These are phyloP conservation scores for Percopsis omiscomaycus DNA, from an alignment of 2,797 vertebrate species.

Conservation along the genomic window DNA sequence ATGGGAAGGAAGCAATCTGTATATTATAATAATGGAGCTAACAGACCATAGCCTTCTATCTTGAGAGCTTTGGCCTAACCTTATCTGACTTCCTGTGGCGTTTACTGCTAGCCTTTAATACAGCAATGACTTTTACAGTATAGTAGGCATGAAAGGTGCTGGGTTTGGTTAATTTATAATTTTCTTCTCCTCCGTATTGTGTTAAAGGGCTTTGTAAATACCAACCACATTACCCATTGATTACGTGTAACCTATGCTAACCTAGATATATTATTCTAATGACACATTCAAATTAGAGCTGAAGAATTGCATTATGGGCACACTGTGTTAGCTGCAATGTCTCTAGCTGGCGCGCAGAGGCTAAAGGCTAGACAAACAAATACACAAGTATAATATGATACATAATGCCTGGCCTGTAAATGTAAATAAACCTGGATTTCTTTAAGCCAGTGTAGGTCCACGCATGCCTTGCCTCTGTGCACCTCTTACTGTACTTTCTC, in stretches of 20 bases:
- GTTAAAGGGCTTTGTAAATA: not conserved
- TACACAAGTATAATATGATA: too few species aligned
- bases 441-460: too few species aligned
- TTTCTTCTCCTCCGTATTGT: not conserved
- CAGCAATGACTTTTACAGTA: not conserved
- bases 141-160: not conserved
- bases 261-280: not conserved
- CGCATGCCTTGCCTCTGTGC: too few species aligned
- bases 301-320: not conserved
- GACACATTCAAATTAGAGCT: not conserved
- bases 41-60: conserved; percentile 38
- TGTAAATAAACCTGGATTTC: too few species aligned
- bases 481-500: too few species aligned
- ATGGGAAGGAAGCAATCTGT: conserved; percentile 58
- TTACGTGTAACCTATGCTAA: not conserved
- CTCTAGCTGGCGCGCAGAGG: too few species aligned
- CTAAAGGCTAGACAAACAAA: too few species aligned
- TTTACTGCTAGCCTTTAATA: conserved; percentile 22
- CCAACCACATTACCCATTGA: not conserved
- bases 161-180: too few species aligned
- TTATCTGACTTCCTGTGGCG: conserved; percentile 38
- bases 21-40: conserved; percentile 54
- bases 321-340: not conserved
- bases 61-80: conserved; percentile 29
- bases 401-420: too few species aligned